phyloP scores from a whole-genome alignment of 2,113 vertebrate genomes.

The Eptatretus burgeri region DNA sequence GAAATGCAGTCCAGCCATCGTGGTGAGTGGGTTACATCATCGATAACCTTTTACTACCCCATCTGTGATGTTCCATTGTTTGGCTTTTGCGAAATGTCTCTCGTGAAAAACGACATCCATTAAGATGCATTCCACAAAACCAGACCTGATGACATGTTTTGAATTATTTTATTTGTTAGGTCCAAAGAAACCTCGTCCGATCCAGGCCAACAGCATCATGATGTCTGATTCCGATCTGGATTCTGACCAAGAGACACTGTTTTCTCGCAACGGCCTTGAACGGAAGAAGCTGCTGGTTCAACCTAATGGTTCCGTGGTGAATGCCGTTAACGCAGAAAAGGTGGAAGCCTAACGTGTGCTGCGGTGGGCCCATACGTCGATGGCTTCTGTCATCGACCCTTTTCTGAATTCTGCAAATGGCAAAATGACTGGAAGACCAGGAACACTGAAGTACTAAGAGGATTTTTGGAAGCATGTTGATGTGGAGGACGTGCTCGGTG shows the following conservation, averaged over 20 bases:
- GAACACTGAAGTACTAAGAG: no score
- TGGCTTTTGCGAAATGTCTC: constrained; percentile 8
- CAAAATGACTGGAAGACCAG: no score
- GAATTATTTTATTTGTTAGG: constrained; percentile 25
- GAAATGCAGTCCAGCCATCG: constrained; percentile 42
- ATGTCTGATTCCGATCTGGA: constrained; percentile 78
- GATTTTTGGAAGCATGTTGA: no score
- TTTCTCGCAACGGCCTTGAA: constrained; percentile 60
- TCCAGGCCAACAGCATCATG: constrained; percentile 77
- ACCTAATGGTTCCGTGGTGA: constrained; percentile 65
- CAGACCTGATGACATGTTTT: not conserved
- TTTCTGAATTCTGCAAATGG: no score
- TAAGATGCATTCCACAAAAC: not conserved
- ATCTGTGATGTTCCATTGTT: not conserved
- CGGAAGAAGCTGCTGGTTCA: constrained; percentile 49
- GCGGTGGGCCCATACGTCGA: no score
- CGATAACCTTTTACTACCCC: not conserved
- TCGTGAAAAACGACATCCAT: not conserved
- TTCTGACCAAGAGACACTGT: constrained; percentile 48
- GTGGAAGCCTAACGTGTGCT: no score
- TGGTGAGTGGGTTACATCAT: constrained; percentile 18
- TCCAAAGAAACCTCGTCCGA: constrained; percentile 37
- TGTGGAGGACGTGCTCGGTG: no score
- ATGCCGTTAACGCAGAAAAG: constrained; percentile 26
- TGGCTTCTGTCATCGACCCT: no score